Conservation (phyloP, 2,113 vertebrate genomes). For the Panthera tigris region DNA sequence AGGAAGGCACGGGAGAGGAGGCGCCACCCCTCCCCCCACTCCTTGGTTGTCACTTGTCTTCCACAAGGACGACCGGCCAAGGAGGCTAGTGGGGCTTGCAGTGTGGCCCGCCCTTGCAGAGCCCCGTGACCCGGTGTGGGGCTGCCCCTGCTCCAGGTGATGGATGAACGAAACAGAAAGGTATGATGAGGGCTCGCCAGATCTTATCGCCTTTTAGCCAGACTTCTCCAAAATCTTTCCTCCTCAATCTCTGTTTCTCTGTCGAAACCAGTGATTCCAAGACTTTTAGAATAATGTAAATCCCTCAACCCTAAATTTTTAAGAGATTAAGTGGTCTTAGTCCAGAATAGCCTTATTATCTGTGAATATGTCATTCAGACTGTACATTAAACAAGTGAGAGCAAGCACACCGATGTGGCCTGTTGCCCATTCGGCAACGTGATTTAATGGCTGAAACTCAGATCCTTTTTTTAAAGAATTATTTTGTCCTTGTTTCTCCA, state of each 20-base stretch:
- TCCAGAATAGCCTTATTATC: background rate
- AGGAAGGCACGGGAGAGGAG: too few relatives aligned
- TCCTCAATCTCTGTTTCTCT: background rate
- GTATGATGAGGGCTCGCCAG: rapidly evolving
- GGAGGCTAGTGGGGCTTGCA: rapidly evolving
- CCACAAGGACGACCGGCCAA: background rate
- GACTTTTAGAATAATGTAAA: background rate
- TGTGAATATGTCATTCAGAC: background rate
- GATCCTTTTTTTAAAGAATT: too few relatives aligned
- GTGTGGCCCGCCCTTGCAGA: too few relatives aligned
- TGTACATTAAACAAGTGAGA: too few relatives aligned
- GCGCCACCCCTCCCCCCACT: rapidly evolving
- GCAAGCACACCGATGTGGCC: rapidly evolving
- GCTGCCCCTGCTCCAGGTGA: background rate
- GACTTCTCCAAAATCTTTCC: background rate
- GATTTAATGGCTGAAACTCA: background rate
- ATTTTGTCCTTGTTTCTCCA: background rate
- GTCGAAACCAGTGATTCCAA: background rate
- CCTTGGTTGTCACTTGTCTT: rapidly evolving
- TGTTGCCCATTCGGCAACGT: rapidly evolving
- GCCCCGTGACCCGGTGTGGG: rapidly evolving
- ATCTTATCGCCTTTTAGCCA: rapidly evolving
- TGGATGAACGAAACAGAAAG: too few relatives aligned
- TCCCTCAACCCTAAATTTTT: background rate
- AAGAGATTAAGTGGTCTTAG: background rate